A percentile compares a stretch with the other conserved stretches of the same genome.
Conservation (phyloP, 1,140 invertebrate genomes). For the Zeugodacus cucurbitae region DNA sequence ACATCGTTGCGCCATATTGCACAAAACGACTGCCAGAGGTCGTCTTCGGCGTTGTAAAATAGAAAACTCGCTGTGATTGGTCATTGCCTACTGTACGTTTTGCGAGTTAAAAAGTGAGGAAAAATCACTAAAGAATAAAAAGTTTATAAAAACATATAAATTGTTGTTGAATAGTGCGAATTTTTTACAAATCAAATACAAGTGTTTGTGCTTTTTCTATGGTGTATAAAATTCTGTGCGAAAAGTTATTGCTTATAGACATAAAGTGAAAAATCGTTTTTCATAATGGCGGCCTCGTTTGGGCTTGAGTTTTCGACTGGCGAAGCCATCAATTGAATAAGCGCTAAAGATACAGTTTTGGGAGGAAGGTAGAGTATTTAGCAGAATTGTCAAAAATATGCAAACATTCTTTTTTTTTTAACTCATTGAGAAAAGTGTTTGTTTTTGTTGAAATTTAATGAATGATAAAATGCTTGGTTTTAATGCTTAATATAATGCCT, state of each 20-base stretch:
- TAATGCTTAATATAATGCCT: not conserved
- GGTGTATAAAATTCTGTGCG: conserved; percentile 12
- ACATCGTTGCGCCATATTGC: not conserved
- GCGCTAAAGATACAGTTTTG: conserved; percentile 20
- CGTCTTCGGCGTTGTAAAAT: conserved; percentile 53
- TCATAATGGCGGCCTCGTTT: conserved; percentile 38
- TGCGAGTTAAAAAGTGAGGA: conserved; percentile 32
- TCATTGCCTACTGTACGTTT: conserved; percentile 45
- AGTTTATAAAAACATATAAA: conserved; percentile 2
- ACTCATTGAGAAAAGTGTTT: conserved; percentile 6
- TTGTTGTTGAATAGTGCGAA: conserved; percentile 33
- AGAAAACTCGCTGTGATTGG: conserved; percentile 58
- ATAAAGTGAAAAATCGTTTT: conserved; percentile 3
- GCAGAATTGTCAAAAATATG: not conserved
- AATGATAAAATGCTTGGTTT: conserved; percentile 21
- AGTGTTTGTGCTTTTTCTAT: not conserved
- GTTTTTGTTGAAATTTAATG: conserved; percentile 9
- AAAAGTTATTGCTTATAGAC: not conserved
- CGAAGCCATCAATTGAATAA: conserved; percentile 39
- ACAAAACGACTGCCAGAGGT: conserved; percentile 47
- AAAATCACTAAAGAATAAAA: conserved; percentile 39
- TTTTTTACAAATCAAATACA: conserved; percentile 31
- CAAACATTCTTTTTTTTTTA: not conserved
- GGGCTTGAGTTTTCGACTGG: conserved; percentile 8
- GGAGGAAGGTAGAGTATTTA: conserved; percentile 31